phyloP scores from a whole-genome alignment of 2,888 invertebrate genomes.

The Melieria crassipennis region DNA sequence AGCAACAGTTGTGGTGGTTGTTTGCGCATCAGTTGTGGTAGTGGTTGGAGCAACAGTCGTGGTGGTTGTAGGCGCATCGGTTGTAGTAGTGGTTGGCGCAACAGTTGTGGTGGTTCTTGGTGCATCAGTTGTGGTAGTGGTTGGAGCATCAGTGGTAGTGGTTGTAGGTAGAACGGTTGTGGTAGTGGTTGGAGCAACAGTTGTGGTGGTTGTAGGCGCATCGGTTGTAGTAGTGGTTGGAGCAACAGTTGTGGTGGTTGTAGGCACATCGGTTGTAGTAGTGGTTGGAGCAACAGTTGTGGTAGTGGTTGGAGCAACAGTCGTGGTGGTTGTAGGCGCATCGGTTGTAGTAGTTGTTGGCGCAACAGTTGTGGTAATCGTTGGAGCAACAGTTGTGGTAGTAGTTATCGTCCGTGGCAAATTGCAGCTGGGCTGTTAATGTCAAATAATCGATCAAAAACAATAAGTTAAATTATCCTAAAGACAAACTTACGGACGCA shows the following conservation, averaged over 20 bases:
- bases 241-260: background rate
- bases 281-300: background rate
- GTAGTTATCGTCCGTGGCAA: background rate
- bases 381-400: background rate
- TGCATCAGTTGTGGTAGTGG: background rate
- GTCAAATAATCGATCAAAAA: background rate
- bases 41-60: background rate
- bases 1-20: background rate
- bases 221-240: background rate
- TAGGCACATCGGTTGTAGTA: background rate
- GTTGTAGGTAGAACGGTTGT: background rate
- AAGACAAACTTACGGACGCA: slow-evolving; percentile 27
- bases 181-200: background rate
- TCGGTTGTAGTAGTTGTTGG: background rate
- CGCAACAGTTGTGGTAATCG: background rate
- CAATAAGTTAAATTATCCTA: background rate
- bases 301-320: background rate
- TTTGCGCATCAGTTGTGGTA: background rate
- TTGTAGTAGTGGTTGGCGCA: background rate
- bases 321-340: too few relatives aligned
- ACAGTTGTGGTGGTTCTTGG: background rate
- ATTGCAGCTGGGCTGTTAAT: background rate
- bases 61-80: background rate
- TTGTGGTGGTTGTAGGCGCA: background rate
- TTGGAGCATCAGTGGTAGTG: background rate